Conservation (phyloP, 2,113 vertebrate species). For the Muntiacus reevesi region DNA sequence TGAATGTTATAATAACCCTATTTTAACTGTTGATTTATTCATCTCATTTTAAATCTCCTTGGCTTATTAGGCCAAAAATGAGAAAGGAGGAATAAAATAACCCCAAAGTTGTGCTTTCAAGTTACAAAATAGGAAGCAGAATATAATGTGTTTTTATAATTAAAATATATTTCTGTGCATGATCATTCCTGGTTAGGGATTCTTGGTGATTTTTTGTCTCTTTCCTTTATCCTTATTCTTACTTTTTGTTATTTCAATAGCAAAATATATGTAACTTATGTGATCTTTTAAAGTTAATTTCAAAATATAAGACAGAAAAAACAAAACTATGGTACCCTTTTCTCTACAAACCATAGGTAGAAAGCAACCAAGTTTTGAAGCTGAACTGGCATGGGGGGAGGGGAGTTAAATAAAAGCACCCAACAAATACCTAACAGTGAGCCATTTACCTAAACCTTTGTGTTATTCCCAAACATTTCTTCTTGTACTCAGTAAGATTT, state of each 20-base stretch:
- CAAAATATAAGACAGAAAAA: neutral
- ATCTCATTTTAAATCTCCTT: slow-evolving; percentile 50
- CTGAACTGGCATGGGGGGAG: accelerated
- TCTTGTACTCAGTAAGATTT: neutral
- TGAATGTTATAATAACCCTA: neutral
- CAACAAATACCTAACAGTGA: neutral
- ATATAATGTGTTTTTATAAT: neutral
- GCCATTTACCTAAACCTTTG: neutral
- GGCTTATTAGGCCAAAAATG: slow-evolving; percentile 18
- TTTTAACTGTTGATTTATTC: slow-evolving; percentile 52
- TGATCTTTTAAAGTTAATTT: neutral
- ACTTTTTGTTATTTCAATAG: slow-evolving; percentile 8
- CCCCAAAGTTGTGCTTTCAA: slow-evolving; percentile 16
- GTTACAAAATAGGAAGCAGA: neutral
- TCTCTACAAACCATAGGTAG: neutral
- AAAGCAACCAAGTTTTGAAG: neutral
- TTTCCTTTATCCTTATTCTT: neutral
- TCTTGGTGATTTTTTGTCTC: neutral
- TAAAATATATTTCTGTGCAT: neutral
- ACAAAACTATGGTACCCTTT: neutral
- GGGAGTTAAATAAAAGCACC: neutral
- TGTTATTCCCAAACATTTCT: neutral
- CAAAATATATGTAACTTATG: neutral
- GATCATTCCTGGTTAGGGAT: neutral
- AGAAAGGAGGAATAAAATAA: neutral